A percentile compares a stretch with the other conserved stretches of the same genome.
Evolutionary conservation across 2,888 invertebrate genomes (phyloP).

Genomic region (Catonia carolina): DNA sequence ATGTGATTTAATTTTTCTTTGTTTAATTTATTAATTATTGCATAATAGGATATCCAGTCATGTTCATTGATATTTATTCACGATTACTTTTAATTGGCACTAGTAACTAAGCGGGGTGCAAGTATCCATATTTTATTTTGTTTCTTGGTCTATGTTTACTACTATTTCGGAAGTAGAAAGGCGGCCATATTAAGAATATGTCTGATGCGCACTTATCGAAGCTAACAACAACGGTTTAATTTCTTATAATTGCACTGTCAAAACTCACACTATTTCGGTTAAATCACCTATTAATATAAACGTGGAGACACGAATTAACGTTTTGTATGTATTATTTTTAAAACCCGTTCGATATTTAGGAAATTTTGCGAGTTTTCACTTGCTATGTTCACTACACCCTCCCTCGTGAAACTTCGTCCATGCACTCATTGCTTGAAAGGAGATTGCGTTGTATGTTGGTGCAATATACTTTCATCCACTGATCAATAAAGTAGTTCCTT

Average conservation of each 20-base stretch:
- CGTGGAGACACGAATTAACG: not conserved
- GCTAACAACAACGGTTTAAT: not conserved
- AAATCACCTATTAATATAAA: not conserved
- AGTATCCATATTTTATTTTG: no score
- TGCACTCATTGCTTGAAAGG: slow-evolving; percentile 11
- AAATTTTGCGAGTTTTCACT: not conserved
- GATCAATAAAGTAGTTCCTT: slow-evolving; percentile 16
- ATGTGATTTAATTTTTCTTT: no score
- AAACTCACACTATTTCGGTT: slow-evolving; percentile 1
- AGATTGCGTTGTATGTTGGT: not conserved
- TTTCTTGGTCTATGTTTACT: no score
- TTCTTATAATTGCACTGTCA: slow-evolving; percentile 2
- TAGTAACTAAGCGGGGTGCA: no score
- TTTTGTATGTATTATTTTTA: not conserved
- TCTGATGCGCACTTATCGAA: slow-evolving; percentile 19
- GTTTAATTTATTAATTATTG: no score
- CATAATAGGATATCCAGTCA: no score
- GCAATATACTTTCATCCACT: not conserved
- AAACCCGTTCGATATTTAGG: not conserved
- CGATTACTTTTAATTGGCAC: no score
- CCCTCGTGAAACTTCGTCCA: slow-evolving; percentile 11
- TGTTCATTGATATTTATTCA: no score
- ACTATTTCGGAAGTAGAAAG: slow-evolving; percentile 27
- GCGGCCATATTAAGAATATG: slow-evolving; percentile 19
- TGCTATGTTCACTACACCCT: slow-evolving; percentile 9